phyloP scores from a whole-genome alignment of 2,113 vertebrate species.

The Mastomys natalensis region DNA sequence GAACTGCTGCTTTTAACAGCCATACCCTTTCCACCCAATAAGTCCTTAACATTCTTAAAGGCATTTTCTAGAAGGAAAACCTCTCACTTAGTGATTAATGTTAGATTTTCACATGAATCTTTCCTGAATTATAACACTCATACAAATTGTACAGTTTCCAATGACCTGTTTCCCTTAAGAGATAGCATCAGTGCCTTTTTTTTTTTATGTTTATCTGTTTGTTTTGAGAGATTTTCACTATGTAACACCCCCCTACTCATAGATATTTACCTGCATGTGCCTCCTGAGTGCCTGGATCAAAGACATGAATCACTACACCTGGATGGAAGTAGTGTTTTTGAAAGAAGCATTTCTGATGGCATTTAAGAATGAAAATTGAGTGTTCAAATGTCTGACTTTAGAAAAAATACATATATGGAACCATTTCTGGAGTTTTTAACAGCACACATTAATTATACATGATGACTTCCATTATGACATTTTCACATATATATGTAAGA shows the following conservation, averaged over 20 bases:
- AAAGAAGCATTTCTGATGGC: background rate
- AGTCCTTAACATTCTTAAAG: conserved; percentile 4
- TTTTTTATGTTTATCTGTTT: background rate
- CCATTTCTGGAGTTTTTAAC: background rate
- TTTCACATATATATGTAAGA: background rate
- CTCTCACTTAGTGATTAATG: background rate
- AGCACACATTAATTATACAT: background rate
- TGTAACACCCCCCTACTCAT: background rate
- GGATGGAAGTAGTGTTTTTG: background rate
- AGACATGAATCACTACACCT: background rate
- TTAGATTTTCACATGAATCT: background rate
- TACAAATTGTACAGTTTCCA: background rate
- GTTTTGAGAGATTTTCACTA: background rate
- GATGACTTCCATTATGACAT: background rate
- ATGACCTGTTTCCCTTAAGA: background rate
- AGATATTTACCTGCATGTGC: background rate
- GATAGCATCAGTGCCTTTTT: background rate
- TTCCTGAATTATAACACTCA: background rate
- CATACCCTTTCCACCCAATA: background rate
- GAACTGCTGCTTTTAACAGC: background rate
- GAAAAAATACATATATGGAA: conserved; percentile 8
- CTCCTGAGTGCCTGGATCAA: background rate
- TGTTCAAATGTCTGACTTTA: background rate
- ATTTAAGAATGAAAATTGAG: background rate
- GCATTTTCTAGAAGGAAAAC: conserved; percentile 8